A percentile compares a stretch with the other conserved stretches of the same genome.
Evolutionary conservation across 1,140 invertebrate genomes (phyloP).

Genomic region (Coelopa frigida): DNA sequence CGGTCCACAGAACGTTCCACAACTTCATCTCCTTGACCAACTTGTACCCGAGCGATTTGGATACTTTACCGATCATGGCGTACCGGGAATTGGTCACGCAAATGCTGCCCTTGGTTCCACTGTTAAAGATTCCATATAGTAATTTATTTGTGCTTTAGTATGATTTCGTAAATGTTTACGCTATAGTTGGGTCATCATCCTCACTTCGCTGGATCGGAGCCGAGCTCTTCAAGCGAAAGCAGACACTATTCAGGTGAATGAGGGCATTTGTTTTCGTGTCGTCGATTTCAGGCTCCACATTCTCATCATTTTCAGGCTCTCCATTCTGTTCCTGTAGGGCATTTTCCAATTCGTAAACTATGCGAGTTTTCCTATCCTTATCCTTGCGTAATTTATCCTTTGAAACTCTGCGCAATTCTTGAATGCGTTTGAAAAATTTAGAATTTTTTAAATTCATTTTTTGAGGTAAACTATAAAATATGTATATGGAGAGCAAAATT

Average conservation of each 20-base stretch:
- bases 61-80: conserved; percentile 61
- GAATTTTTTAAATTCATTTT: conserved; percentile 43
- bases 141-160: background rate
- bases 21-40: conserved; percentile 70
- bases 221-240: conserved; percentile 28
- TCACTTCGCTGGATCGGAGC: background rate
- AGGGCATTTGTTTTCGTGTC: conserved; percentile 14
- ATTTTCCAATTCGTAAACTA: conserved; percentile 9
- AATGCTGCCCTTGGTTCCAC: conserved; percentile 46
- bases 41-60: conserved; percentile 67
- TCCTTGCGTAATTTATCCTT: conserved; percentile 32
- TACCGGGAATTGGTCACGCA: conserved; percentile 69
- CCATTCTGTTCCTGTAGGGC: conserved; percentile 9
- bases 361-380: conserved; percentile 17
- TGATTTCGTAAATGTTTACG: conserved; percentile 15
- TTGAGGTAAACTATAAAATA: background rate
- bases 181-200: conserved; percentile 4
- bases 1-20: conserved; percentile 88
- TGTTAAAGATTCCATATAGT: conserved; percentile 5
- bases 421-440: conserved; percentile 40
- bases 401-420: conserved; percentile 33
- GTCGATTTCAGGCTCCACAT: background rate
- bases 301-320: background rate
- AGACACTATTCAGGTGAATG: conserved; percentile 32
- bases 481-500: too few relatives aligned